Percentiles rank a stretch among this genome's conserved stretches.
These are phyloP conservation scores for Phalacrocorax brasilianus DNA, from an alignment of 2,113 vertebrate genomes.

Conservation along the genomic window DNA sequence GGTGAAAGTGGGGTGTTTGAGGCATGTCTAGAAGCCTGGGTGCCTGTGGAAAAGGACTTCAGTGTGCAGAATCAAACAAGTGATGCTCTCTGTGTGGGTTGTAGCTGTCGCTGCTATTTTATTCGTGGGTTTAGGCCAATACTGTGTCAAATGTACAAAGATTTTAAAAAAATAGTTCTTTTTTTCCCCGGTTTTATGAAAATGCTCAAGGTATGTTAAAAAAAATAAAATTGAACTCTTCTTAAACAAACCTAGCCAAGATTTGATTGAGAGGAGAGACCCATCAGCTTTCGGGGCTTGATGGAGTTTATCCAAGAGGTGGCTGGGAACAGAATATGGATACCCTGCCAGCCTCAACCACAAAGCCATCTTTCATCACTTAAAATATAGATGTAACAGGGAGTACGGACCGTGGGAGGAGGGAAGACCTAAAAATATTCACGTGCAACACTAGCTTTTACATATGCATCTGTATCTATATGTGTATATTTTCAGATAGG, in stretches of 20 bases:
- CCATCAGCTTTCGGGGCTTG: background rate
- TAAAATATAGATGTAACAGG: background rate
- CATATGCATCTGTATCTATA: background rate
- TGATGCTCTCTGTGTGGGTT: background rate
- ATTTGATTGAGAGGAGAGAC: background rate
- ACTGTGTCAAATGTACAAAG: background rate
- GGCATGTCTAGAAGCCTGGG: background rate
- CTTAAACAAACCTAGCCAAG: background rate
- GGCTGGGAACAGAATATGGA: background rate
- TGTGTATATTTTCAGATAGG: background rate
- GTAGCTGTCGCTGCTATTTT: background rate
- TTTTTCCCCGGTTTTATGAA: background rate
- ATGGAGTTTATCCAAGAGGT: background rate
- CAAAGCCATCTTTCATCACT: background rate
- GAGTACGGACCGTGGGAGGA: background rate
- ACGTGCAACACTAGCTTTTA: background rate
- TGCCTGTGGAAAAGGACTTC: background rate
- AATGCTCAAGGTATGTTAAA: background rate
- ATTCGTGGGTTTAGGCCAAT: background rate
- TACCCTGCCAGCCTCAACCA: background rate
- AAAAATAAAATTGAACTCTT: background rate
- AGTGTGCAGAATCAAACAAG: background rate
- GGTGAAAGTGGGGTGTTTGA: rapidly evolving
- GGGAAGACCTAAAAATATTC: background rate
- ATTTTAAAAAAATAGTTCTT: background rate